phyloP scores from a whole-genome alignment of 1,140 invertebrate species.

The Drosophila chauvacae region DNA sequence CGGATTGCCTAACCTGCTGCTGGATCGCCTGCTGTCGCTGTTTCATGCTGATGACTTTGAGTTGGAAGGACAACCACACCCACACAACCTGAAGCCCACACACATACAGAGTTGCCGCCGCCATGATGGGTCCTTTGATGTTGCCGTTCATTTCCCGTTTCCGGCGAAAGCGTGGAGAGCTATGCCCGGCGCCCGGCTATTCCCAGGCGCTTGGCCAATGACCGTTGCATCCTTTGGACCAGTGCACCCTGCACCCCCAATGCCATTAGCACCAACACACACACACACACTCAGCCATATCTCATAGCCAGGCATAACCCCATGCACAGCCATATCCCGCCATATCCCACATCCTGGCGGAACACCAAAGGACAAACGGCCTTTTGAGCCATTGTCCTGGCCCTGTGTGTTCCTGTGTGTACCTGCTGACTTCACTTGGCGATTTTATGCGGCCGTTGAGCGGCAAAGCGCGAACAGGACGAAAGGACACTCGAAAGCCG shows the following conservation, averaged over 20 bases:
- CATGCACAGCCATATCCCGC: not conserved
- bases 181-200: slow-evolving; percentile 2
- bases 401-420: not conserved
- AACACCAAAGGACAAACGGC: slow-evolving; percentile 10
- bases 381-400: slow-evolving; percentile 29
- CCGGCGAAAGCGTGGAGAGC: slow-evolving; percentile 3
- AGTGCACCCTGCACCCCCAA: not conserved
- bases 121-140: slow-evolving; percentile 48
- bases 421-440: slow-evolving; percentile 27
- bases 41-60: slow-evolving; percentile 44
- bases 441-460: slow-evolving; percentile 30
- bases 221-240: slow-evolving; percentile 33
- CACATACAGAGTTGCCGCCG: slow-evolving; percentile 8
- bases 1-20: slow-evolving; percentile 17
- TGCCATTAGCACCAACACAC: slow-evolving; percentile 15
- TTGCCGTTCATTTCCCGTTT: slow-evolving; percentile 23
- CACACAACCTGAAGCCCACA: not conserved
- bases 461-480: slow-evolving; percentile 23
- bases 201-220: slow-evolving; percentile 30
- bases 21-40: not conserved
- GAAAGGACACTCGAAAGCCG: slow-evolving; percentile 8
- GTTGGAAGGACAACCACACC: slow-evolving; percentile 12
- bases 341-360: not conserved
- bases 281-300: not conserved
- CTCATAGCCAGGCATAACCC: too few species aligned